Percentiles rank a stretch among this genome's conserved stretches.
phyloP scores from a whole-genome alignment of 2,888 invertebrate genomes.

The Conistra vaccinii region DNA sequence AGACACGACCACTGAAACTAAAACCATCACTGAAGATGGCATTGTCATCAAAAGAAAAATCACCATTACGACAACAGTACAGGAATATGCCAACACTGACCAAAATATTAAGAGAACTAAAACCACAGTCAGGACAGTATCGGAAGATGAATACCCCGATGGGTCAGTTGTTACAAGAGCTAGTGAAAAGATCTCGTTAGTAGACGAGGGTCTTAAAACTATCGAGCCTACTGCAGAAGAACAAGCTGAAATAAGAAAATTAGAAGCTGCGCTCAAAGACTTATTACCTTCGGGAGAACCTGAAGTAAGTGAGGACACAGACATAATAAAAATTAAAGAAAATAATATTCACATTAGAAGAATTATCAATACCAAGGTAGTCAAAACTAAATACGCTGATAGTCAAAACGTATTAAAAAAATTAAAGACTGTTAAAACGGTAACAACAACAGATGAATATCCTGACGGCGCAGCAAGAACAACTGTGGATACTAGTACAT shows the following conservation, averaged over 20 bases:
- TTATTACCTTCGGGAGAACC: slow-evolving; percentile 66
- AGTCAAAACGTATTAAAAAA: slow-evolving; percentile 68
- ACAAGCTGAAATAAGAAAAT: slow-evolving; percentile 50
- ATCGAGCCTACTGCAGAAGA: slow-evolving; percentile 34
- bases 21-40: slow-evolving; percentile 76
- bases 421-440: slow-evolving; percentile 76
- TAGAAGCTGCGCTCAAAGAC: slow-evolving; percentile 62
- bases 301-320: slow-evolving; percentile 66
- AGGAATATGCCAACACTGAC: slow-evolving; percentile 73
- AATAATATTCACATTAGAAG: slow-evolving; percentile 65
- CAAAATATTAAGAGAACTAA: slow-evolving; percentile 78
- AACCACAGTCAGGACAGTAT: slow-evolving; percentile 78
- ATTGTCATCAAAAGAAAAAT: slow-evolving; percentile 77
- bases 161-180: slow-evolving; percentile 82
- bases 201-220: slow-evolving; percentile 74
- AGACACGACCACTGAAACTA: slow-evolving; percentile 71
- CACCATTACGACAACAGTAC: slow-evolving; percentile 76
- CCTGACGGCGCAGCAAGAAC: slow-evolving; percentile 80
- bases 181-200: slow-evolving; percentile 81
- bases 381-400: slow-evolving; percentile 73
- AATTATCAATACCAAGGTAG: slow-evolving; percentile 67
- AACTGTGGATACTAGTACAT: slow-evolving; percentile 80
- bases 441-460: slow-evolving; percentile 78
- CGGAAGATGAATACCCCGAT: slow-evolving; percentile 85
- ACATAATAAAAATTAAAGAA: slow-evolving; percentile 69